These are phyloP conservation scores for Spodoptera frugiperda DNA, from an alignment of 1,140 invertebrate species.

Conservation along the genomic window DNA sequence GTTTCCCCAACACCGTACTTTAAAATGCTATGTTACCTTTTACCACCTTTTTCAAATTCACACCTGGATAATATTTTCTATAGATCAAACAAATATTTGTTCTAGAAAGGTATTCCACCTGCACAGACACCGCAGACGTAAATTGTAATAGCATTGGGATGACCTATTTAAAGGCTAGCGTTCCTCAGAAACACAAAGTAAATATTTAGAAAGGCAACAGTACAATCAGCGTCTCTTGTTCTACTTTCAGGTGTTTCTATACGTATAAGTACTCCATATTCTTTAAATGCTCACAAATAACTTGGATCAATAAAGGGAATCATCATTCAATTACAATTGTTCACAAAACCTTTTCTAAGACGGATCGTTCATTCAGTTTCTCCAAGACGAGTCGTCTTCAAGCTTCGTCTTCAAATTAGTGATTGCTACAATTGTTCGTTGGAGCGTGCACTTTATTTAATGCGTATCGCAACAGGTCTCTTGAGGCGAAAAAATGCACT, in stretches of 20 bases:
- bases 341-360: conserved; percentile 2
- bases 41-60: no score
- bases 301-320: background rate
- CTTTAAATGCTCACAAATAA: background rate
- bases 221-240: no score
- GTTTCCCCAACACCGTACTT: background rate
- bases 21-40: background rate
- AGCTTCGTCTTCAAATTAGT: conserved; percentile 23
- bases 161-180: no score
- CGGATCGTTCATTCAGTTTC: background rate
- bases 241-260: no score
- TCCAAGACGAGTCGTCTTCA: conserved; percentile 9
- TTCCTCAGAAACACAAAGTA: no score
- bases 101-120: no score
- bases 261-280: no score
- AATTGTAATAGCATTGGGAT: no score
- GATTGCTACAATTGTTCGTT: conserved; percentile 35
- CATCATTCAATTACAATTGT: conserved; percentile 11
- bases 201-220: no score
- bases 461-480: conserved; percentile 23
- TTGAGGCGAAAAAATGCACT: conserved; percentile 21
- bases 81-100: no score
- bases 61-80: no score
- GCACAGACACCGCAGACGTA: no score
- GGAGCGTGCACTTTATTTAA: conserved; percentile 34